Percentiles rank a stretch among this genome's conserved stretches.
Evolutionary conservation across 2,888 invertebrate species (phyloP).

Genomic region (Drosophila ezoana): DNA sequence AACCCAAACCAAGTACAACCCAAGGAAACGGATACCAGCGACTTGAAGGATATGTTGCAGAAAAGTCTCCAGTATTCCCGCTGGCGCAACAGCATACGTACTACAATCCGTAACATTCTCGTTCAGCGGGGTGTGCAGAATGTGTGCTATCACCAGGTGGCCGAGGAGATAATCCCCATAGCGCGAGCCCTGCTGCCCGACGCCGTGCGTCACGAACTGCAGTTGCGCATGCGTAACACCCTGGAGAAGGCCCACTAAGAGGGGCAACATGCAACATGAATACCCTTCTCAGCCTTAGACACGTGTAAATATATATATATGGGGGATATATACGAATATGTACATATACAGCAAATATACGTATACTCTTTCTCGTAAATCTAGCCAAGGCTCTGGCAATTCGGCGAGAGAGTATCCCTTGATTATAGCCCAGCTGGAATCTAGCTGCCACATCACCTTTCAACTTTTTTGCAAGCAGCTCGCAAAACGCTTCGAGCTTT

Average conservation of each 20-base stretch:
- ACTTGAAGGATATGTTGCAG: constrained; percentile 90
- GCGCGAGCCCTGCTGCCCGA: constrained; percentile 95
- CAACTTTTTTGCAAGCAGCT: constrained; percentile 55
- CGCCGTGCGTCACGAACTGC: constrained; percentile 94
- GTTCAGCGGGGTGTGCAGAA: constrained; percentile 88
- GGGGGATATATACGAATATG: background rate
- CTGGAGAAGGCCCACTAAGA: too few relatives aligned
- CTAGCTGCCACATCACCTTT: constrained; percentile 62
- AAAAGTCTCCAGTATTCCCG: constrained; percentile 94
- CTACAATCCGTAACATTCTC: constrained; percentile 92
- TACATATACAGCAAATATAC: background rate
- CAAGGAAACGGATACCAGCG: background rate
- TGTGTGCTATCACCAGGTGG: constrained; percentile 91
- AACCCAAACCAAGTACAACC: too few relatives aligned
- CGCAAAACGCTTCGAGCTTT: constrained; percentile 63
- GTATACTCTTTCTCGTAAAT: background rate
- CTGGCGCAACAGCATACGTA: constrained; percentile 95
- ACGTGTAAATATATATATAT: too few relatives aligned
- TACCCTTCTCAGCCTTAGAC: too few relatives aligned
- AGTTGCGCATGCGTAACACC: constrained; percentile 85
- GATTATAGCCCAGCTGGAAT: constrained; percentile 46
- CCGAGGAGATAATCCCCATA: constrained; percentile 92
- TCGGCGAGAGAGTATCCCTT: constrained; percentile 6
- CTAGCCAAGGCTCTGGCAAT: background rate
- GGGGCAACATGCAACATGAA: too few relatives aligned